Conservation (phyloP, 2,797 vertebrate genomes). For the Bradypodion ventrale region DNA sequence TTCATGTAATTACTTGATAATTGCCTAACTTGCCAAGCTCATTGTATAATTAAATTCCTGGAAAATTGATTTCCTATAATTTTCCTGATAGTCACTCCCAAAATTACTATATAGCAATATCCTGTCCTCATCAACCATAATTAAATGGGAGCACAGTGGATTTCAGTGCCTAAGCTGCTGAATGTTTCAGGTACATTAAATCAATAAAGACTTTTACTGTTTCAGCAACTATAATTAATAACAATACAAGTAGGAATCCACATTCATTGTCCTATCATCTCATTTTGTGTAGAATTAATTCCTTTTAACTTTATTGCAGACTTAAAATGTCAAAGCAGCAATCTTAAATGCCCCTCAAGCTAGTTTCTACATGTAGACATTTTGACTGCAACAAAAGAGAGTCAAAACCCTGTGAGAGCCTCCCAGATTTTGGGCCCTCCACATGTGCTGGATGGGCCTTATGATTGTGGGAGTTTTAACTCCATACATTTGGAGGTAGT, state of each 20-base stretch:
- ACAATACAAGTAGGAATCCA: neutral
- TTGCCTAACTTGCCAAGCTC: slow-evolving; percentile 15
- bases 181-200: slow-evolving; percentile 18
- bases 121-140: slow-evolving; percentile 18
- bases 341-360: neutral
- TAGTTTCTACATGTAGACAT: neutral
- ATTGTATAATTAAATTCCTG: slow-evolving; percentile 33
- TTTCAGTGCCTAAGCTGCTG: slow-evolving; percentile 33
- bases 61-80: slow-evolving; percentile 36
- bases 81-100: slow-evolving; percentile 34
- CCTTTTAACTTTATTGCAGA: neutral
- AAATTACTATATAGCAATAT: slow-evolving; percentile 37
- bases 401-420: neutral
- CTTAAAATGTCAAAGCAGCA: neutral
- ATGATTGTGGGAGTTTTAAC: neutral
- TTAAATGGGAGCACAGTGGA: neutral
- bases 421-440: neutral
- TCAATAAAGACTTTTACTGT: slow-evolving; percentile 41
- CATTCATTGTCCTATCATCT: slow-evolving; percentile 18
- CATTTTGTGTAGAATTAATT: neutral
- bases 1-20: slow-evolving; percentile 29
- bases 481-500: neutral
- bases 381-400: neutral
- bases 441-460: neutral
- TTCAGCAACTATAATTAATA: slow-evolving; percentile 26